Conservation (phyloP, 2,888 invertebrate genomes). For the Plusia festucae region DNA sequence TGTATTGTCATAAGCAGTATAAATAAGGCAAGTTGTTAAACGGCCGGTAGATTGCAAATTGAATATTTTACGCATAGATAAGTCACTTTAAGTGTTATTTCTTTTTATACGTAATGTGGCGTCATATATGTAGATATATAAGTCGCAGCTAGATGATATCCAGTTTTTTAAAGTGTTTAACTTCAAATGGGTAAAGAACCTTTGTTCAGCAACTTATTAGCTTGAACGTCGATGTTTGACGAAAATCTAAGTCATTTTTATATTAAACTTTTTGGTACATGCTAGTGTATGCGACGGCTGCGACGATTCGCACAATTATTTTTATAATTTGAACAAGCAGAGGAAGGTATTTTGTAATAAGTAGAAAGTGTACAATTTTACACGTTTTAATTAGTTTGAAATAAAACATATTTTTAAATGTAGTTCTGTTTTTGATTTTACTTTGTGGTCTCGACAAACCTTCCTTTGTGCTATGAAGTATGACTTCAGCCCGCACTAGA, state of each 20-base stretch:
- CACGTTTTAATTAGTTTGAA: slow-evolving; percentile 58
- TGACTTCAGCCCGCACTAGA: slow-evolving; percentile 31
- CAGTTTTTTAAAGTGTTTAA: slow-evolving; percentile 12
- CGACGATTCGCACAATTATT: slow-evolving; percentile 57
- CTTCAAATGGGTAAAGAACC: neutral
- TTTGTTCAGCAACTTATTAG: slow-evolving; percentile 19
- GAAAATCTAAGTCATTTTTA: slow-evolving; percentile 53
- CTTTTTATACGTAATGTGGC: slow-evolving; percentile 64
- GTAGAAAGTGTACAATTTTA: slow-evolving; percentile 57
- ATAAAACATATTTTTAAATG: slow-evolving; percentile 55
- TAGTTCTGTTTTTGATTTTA: slow-evolving; percentile 44
- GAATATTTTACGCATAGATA: slow-evolving; percentile 53
- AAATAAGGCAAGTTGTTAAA: slow-evolving; percentile 61
- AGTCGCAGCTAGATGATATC: slow-evolving; percentile 42
- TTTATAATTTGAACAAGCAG: slow-evolving; percentile 53
- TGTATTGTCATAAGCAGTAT: slow-evolving; percentile 61
- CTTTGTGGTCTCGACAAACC: slow-evolving; percentile 44
- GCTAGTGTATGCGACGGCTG: slow-evolving; percentile 34
- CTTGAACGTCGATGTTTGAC: slow-evolving; percentile 24
- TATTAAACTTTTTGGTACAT: slow-evolving; percentile 35
- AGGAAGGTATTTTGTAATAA: slow-evolving; percentile 56
- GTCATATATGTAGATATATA: slow-evolving; percentile 56
- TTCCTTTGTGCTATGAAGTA: slow-evolving; percentile 57
- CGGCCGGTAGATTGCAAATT: slow-evolving; percentile 64
- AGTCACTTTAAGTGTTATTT: slow-evolving; percentile 67